Evolutionary conservation across 2,113 vertebrate species (phyloP), one percentile per base, ranked within the genome.

Genomic region (Saimiri boliviensis): DNA sequence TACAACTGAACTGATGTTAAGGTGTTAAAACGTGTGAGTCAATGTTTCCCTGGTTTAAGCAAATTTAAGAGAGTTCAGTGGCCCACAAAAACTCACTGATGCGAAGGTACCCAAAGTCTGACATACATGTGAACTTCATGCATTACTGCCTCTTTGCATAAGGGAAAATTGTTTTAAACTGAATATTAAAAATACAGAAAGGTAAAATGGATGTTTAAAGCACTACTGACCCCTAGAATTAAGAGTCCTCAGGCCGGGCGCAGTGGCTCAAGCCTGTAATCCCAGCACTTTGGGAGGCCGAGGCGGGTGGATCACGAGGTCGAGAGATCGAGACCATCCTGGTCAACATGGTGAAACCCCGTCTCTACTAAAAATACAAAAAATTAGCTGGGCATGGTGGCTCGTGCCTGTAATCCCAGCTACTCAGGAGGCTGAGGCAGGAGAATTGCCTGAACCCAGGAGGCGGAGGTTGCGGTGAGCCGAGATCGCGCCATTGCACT

Each of bases 11-110:
- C 0, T 58, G n/a, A 86, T 35, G 60, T 27, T n/a, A n/a, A 66
- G 35, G n/a, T 71, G 76, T 86, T 73, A 94, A 94, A 83, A 86
- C 1, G 2, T 93, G 68, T 93, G 68, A 94, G 93, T 94, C 93
- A 86, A 12, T n/a, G 40, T 68, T 94, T 94, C 93, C 88, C 54
- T 56, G 49, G 19, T 52, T 79, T 60, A 84, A 86, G 58, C 52
- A 81, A 93, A 37, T 91, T 63, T 47, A 79, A 89, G 6, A 70
- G 37, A 45, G 35, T 82, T 83, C 76, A 23, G 8, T 21, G 30
- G 76, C 30, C 8, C 80, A 79, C 86, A 32, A 76, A 85, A 8
- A 60, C 8, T 56, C 25, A 54, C 23, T 1, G 7, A 84, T 58
- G 45, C 6, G 16, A 89, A 60, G 71, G 5, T 21, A 35, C 37